Evolutionary conservation across 2,888 invertebrate genomes (phyloP).

Genomic region (Ectropis crepuscularia): DNA sequence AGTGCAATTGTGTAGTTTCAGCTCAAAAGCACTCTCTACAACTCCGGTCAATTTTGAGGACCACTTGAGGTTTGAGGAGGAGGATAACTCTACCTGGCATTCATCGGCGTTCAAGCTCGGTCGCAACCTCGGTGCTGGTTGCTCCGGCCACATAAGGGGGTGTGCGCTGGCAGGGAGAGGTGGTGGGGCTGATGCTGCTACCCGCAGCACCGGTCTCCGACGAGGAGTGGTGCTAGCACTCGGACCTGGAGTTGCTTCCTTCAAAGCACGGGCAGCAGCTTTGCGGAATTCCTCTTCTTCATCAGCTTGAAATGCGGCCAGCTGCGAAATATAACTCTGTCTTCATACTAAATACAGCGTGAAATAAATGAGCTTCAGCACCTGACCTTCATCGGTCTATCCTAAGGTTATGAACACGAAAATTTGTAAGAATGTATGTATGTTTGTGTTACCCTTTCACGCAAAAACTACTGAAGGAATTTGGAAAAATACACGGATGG

Average conservation of each 20-base stretch:
- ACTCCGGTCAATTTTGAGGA: no score
- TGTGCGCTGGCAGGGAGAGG: constrained; percentile 63
- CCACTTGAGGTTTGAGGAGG: not conserved
- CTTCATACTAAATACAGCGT: no score
- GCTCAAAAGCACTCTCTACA: no score
- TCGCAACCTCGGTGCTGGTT: constrained; percentile 57
- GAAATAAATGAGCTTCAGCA: no score
- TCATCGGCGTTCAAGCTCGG: constrained; percentile 69
- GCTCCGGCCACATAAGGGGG: constrained; percentile 69
- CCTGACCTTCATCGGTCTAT: no score
- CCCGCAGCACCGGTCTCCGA: constrained; percentile 48
- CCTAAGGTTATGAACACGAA: no score
- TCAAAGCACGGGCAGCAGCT: constrained; percentile 49
- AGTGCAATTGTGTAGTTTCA: no score
- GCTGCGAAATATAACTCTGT: constrained; percentile 43
- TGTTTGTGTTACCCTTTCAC: no score
- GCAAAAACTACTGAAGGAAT: no score
- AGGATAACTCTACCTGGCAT: constrained; percentile 61
- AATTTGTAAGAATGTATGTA: no score
- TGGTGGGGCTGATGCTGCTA: constrained; percentile 67
- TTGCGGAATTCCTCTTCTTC: constrained; percentile 66
- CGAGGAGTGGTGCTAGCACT: constrained; percentile 27
- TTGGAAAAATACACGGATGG: no score
- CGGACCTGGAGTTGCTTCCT: constrained; percentile 21
- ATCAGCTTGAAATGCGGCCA: constrained; percentile 78